Conservation (phyloP, 2,888 invertebrate species). For the Callyntrura sp. region DNA sequence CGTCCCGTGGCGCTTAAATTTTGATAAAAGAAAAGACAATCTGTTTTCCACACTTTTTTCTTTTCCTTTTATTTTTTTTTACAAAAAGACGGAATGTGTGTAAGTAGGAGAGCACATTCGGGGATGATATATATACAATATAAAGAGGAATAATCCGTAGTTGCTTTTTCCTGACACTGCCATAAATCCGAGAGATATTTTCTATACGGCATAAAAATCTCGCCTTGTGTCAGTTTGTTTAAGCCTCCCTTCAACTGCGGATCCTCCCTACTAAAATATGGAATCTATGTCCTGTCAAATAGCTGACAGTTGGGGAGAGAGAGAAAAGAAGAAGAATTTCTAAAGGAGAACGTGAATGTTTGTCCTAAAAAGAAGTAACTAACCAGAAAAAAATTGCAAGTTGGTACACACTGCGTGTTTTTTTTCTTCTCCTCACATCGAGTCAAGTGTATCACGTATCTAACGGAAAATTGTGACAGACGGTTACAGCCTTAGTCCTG, state of each 20-base stretch:
- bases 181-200: slow-evolving; percentile 9
- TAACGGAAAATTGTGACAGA: slow-evolving; percentile 26
- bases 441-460: slow-evolving; percentile 20
- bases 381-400: slow-evolving; percentile 31
- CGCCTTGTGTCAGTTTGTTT: not conserved
- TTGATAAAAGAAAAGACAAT: too few species aligned
- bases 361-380: not conserved
- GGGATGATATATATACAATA: too few species aligned
- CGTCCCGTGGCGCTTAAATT: too few species aligned
- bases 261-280: slow-evolving; percentile 51
- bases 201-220: not conserved
- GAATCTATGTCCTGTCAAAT: slow-evolving; percentile 63
- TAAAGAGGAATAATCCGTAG: too few species aligned
- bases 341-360: not conserved
- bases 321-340: slow-evolving; percentile 1
- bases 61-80: too few species aligned
- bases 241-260: slow-evolving; percentile 25
- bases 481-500: slow-evolving; percentile 23
- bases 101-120: too few species aligned
- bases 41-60: too few species aligned
- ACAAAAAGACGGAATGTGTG: too few species aligned
- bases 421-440: not conserved
- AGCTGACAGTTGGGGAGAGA: slow-evolving; percentile 47
- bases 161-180: slow-evolving; percentile 3
- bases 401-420: not conserved